phyloP scores from a whole-genome alignment of 2,113 vertebrate genomes.

The Acrocephalus arundinaceus region DNA sequence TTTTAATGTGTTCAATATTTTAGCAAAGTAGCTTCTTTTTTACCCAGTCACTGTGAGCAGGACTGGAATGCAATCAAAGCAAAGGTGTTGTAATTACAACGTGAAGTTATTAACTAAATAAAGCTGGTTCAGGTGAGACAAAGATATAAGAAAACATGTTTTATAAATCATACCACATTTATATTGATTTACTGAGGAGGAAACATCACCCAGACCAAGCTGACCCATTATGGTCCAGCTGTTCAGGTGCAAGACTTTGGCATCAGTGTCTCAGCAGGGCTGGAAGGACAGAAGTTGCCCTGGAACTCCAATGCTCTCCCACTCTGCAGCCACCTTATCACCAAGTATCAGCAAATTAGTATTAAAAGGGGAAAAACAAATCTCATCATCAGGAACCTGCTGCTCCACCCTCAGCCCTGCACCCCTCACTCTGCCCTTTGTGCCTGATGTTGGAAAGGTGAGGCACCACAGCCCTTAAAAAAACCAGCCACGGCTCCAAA shows the following conservation, averaged over 20 bases:
- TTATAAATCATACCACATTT: background rate
- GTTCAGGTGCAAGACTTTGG: no score
- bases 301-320: rapidly evolving
- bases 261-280: background rate
- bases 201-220: background rate
- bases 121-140: background rate
- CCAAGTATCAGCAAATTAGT: rapidly evolving
- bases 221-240: rapidly evolving
- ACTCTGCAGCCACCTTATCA: background rate
- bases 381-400: background rate
- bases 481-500: rapidly evolving
- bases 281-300: background rate
- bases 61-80: background rate
- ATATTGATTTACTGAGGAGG: background rate
- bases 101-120: background rate
- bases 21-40: background rate
- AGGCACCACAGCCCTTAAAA: background rate
- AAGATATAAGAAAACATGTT: background rate
- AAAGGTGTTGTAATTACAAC: background rate
- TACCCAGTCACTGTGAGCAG: background rate
- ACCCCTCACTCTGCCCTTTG: background rate
- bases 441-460: no score
- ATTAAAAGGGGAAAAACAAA: rapidly evolving
- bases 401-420: background rate
- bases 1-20: background rate